Base-by-base conservation (phyloP, 2,113 vertebrate species). In the Pithys albifrons region DNA sequence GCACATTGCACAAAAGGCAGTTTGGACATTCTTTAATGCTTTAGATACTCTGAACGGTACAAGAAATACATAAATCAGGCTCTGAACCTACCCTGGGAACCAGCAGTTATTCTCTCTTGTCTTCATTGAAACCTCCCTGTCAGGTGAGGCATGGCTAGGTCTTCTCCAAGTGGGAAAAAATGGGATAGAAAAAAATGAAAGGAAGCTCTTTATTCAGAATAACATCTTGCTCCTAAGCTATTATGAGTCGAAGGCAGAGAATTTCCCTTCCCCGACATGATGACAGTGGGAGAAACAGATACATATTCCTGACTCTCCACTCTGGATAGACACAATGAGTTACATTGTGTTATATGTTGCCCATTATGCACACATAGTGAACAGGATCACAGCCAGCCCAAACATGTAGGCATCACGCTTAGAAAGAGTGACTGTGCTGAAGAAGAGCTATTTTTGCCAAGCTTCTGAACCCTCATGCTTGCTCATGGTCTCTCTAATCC, bases 401-500 rank as follows among this genome's bases (percentile, higher is more conserved):
- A 58, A 19, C 12, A 6, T 0, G 7, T 17, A 52, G 66, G 27
- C 27, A 31, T 20, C 15, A 4, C 10, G 3, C 31, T 59, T 45
- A 49, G 20, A 28, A 79, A 92, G n/a, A n/a, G 45, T 57, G 49
- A 31, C 9, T 2, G 43, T 43, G 58, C 70, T 73, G 45, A 48
- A 39, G 18, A 74, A 15, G 64, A 75, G 39, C 67, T 97, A 97
- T 37, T 96, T 70, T 55, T 90, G 55, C 41, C 4, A 19, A 20
- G 24, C 14, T 58, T 88, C 79, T 72, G 16, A n/a, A 24, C 54
- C 48, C 45, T 88, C 51, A 1, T 96, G 55, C 73, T 86, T 2
- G 15, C 35, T 89, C 64, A 99, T 99, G 6, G 98, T 99, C 18
- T 98, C 67, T 66, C 41, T 93, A 64, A 99, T 99, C 99, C 99